These are phyloP conservation scores for Coreius guichenoti DNA, from an alignment of 2,797 vertebrate genomes.

Conservation along the genomic window DNA sequence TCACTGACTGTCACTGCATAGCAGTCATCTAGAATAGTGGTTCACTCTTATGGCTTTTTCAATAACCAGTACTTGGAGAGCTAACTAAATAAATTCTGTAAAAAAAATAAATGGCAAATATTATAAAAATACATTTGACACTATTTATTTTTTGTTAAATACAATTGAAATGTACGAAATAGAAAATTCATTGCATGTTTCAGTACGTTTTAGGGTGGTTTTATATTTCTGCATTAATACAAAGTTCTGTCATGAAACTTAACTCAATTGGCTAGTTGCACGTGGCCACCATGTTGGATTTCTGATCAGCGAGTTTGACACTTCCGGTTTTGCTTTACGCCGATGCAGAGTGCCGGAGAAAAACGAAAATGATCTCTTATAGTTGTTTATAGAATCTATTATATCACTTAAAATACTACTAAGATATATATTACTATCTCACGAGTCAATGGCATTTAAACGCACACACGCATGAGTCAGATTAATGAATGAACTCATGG, in stretches of 20 bases:
- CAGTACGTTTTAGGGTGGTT: neutral
- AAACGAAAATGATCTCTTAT: too few species aligned
- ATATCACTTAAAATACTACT: too few species aligned
- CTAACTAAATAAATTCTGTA: neutral
- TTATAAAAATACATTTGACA: neutral
- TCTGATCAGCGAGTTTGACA: too few species aligned
- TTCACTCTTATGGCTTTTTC: neutral
- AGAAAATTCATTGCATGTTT: neutral
- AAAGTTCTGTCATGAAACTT: neutral
- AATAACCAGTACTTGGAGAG: neutral
- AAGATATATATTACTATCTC: too few species aligned
- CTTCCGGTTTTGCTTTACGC: too few species aligned
- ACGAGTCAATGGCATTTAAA: too few species aligned
- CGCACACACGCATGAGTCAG: too few species aligned
- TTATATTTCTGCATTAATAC: neutral
- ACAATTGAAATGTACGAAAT: neutral
- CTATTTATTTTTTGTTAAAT: neutral
- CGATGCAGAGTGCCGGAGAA: too few species aligned
- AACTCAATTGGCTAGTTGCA: too few species aligned
- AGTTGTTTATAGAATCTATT: too few species aligned
- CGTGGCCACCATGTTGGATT: too few species aligned
- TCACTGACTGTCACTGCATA: neutral
- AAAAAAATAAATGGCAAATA: neutral
- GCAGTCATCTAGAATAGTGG: neutral
- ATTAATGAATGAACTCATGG: too few species aligned